Evolutionary conservation across 2,797 vertebrate species (phyloP), one percentile per base, ranked within the genome.

Genomic region (Coilia nasus): DNA sequence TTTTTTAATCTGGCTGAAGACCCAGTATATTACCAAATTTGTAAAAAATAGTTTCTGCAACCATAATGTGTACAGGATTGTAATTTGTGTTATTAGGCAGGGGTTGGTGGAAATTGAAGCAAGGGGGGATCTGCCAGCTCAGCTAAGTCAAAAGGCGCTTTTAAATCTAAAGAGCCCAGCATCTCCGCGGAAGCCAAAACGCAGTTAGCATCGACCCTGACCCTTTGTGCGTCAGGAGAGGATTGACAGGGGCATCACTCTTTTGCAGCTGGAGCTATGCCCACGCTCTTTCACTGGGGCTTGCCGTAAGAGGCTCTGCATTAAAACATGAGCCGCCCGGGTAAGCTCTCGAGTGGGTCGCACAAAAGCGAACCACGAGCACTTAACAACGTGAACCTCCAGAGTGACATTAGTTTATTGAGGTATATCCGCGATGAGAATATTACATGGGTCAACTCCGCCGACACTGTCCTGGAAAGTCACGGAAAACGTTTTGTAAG

Each of bases 151-250:
- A 78, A 78, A 78, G 71, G 82, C 83, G 17, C 83, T 87, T 86
- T 89, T 81, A 88, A 84, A 56, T 54, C 47, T 56, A 41, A 85
- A 83, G 62, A 3, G 6, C 50, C 41, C 80, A 28, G 46, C 9
- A 12, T 75, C 82, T 87, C 82, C 47, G 17, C 44, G 35, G 81
- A 85, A 85, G 86, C 46, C 62, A 56, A 62, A 88, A 88, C 64
- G 83, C 83, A 21, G 81, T 89, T 89, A 86, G 85, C 85, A 88
- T 89, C 87, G 87, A 89, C 83, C 85, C 78, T 54, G 41, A 56
- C 71, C 71, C 71, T 78, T 59, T 81, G 81, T 87, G 87, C 80
- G 47, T 86, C 87, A 86, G n/a, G 62, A 82, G 11, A 10, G 19
- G 15, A 46, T 60, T 54, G 64, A 86, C 80, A 31, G 67, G 31